phyloP scores from a whole-genome alignment of 2,888 invertebrate genomes.

The Lasioglossum malachurum region DNA sequence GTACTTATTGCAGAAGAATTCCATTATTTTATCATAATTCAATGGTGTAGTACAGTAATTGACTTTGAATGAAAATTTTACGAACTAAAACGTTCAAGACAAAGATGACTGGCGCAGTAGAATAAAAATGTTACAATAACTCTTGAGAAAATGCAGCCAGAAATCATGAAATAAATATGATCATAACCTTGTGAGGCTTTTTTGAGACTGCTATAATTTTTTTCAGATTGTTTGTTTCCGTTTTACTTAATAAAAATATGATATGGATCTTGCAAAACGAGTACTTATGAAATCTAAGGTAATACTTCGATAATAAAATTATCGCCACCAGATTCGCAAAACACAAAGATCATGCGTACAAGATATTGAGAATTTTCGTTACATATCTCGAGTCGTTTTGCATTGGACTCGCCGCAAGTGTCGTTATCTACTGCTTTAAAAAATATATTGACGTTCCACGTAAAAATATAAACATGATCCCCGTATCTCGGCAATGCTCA shows the following conservation, averaged over 20 bases:
- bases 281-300: not conserved
- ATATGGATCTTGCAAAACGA: not conserved
- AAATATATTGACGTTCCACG: not conserved
- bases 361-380: conserved; percentile 4
- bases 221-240: not conserved
- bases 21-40: not conserved
- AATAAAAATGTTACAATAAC: not conserved
- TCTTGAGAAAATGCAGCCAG: not conserved
- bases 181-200: not conserved
- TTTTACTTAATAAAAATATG: not conserved
- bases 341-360: not conserved
- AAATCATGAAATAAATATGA: not conserved
- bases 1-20: not conserved
- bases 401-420: not conserved
- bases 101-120: not conserved
- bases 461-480: conserved; percentile 18
- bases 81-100: not conserved
- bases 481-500: not conserved
- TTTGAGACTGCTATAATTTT: not conserved
- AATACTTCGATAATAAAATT: not conserved
- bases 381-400: not conserved
- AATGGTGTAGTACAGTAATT: not conserved
- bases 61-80: not conserved
- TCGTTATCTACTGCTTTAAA: not conserved
- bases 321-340: not conserved